phyloP scores from a whole-genome alignment of 2,797 vertebrate species.

The Gorsachius magnificus region DNA sequence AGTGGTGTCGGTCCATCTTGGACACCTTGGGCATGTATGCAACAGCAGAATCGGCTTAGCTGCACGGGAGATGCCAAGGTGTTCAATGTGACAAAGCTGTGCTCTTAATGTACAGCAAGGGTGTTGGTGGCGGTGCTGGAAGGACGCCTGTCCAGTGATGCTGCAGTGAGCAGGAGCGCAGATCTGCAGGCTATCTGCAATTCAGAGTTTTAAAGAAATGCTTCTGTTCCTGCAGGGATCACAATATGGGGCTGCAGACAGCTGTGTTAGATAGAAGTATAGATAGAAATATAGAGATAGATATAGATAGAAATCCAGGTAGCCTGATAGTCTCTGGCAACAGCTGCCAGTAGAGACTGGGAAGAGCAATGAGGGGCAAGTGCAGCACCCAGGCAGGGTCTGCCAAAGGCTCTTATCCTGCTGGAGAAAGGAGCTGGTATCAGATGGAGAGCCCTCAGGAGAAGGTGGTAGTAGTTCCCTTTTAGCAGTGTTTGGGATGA shows the following conservation, averaged over 20 bases:
- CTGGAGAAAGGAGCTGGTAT: not conserved
- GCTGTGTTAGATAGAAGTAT: not conserved
- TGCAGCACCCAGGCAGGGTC: fast-evolving
- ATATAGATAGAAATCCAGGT: not conserved
- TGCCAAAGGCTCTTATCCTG: not conserved
- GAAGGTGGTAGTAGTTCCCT: not conserved
- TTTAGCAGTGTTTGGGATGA: not conserved
- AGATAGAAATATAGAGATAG: no score
- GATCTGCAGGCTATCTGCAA: not conserved
- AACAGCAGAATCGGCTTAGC: not conserved
- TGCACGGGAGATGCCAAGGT: not conserved
- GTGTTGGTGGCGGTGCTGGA: not conserved
- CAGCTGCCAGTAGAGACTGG: not conserved
- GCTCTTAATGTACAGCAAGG: not conserved
- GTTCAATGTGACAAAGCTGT: not conserved
- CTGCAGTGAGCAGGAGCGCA: not conserved
- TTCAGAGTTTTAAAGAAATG: not conserved
- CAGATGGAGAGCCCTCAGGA: not conserved
- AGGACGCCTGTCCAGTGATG: no score
- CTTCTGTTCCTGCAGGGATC: not conserved
- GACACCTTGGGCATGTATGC: not conserved
- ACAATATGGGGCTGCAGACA: not conserved
- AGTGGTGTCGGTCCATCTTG: not conserved
- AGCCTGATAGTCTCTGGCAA: not conserved
- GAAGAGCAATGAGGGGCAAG: not conserved